These are phyloP conservation scores for Lasaia peninsularis DNA, from an alignment of 1,140 invertebrate species.

Conservation along the genomic window DNA sequence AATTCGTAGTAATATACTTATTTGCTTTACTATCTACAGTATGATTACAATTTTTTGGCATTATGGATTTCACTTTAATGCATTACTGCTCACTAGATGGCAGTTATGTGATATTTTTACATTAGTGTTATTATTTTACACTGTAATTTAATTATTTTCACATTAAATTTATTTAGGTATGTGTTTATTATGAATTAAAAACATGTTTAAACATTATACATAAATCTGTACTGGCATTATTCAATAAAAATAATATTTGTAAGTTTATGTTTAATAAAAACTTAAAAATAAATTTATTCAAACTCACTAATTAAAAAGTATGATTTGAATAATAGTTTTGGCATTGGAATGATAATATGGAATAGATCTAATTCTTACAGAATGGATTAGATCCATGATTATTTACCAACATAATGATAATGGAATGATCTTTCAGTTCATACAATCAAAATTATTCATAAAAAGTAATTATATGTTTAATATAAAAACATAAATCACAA, in stretches of 20 bases:
- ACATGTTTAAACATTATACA: no score
- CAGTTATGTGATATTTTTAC: no score
- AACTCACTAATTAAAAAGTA: not conserved
- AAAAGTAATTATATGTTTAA: not conserved
- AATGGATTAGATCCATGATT: not conserved
- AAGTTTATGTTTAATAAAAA: not conserved
- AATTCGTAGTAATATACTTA: conserved; percentile 19
- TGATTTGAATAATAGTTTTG: not conserved
- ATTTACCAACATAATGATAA: not conserved
- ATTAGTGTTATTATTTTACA: no score
- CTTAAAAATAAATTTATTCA: not conserved
- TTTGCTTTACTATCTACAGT: conserved; percentile 17
- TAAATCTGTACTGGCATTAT: no score
- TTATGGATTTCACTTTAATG: conserved; percentile 32
- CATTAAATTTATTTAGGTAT: no score
- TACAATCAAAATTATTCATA: not conserved
- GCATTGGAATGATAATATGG: conserved; percentile 4
- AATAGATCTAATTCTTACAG: not conserved
- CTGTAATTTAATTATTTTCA: no score
- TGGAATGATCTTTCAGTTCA: not conserved
- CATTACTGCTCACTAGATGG: not conserved
- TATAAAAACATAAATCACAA: not conserved
- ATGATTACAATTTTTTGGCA: conserved; percentile 30
- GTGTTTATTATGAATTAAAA: no score
- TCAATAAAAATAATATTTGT: no score